These are phyloP conservation scores for Coendou prehensilis DNA, from an alignment of 2,797 vertebrate genomes.

Conservation along the genomic window DNA sequence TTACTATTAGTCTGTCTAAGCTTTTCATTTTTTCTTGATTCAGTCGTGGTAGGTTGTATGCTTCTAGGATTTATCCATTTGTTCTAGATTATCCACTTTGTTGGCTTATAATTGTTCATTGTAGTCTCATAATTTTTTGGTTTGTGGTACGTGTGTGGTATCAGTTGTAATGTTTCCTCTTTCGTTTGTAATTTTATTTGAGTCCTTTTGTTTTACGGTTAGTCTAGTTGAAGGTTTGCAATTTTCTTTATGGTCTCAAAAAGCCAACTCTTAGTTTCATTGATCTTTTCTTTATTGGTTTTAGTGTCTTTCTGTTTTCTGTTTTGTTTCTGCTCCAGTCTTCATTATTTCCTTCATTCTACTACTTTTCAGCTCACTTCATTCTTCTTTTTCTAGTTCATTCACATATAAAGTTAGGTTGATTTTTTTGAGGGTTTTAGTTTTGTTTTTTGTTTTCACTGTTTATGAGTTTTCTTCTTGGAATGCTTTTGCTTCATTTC, in stretches of 20 bases:
- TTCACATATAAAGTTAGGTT: not conserved
- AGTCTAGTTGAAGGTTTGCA: not conserved
- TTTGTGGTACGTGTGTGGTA: not conserved
- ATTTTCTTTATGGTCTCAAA: not conserved
- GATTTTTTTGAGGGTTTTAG: not conserved
- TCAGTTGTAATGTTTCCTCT: not conserved
- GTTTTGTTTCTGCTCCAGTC: not conserved
- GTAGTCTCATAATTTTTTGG: not conserved
- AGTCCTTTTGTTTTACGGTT: not conserved
- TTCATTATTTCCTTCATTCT: not conserved
- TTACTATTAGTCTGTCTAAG: not conserved
- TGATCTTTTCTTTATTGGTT: not conserved
- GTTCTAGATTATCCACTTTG: not conserved
- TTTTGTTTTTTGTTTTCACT: not conserved
- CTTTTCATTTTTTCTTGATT: not conserved
- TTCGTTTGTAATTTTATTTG: not conserved
- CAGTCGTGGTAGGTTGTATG: not conserved
- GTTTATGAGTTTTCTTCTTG: not conserved
- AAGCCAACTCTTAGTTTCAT: not conserved
- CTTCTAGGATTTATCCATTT: not conserved
- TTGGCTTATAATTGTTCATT: not conserved
- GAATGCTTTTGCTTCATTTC: not conserved
- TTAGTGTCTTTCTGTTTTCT: not conserved
- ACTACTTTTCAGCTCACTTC: not conserved
- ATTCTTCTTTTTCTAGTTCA: not conserved